Percentiles rank a stretch among this genome's conserved stretches.
These are phyloP conservation scores for Enoplosus armatus DNA, from an alignment of 2,797 vertebrate species.

Conservation along the genomic window DNA sequence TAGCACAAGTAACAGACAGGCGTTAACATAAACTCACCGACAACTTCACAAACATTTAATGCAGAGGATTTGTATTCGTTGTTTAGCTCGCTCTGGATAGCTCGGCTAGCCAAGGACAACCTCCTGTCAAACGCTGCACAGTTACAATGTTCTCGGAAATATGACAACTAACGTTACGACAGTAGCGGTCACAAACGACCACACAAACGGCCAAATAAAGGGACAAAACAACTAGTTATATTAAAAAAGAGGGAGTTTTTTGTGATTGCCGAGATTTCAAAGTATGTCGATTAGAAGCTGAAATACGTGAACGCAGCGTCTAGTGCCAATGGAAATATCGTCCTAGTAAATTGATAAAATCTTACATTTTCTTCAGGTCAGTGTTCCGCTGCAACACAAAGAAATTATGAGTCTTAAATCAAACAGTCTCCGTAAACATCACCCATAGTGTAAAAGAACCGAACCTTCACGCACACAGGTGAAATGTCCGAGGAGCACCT, in stretches of 20 bases:
- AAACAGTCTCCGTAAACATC: background rate
- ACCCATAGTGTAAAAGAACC: background rate
- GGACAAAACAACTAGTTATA: accelerated
- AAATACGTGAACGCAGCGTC: background rate
- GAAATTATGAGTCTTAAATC: accelerated
- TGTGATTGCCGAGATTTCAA: background rate
- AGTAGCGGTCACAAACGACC: background rate
- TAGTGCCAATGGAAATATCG: accelerated
- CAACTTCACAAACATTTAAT: slow-evolving; percentile 15
- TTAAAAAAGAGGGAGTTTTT: accelerated
- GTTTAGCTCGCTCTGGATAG: slow-evolving; percentile 50
- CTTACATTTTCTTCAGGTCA: background rate
- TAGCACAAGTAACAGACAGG: background rate
- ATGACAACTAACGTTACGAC: accelerated
- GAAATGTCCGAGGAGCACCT: slow-evolving; percentile 4
- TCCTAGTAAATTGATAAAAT: background rate
- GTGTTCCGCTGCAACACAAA: accelerated
- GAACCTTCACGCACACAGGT: accelerated
- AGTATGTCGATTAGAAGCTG: background rate
- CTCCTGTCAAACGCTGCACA: slow-evolving; percentile 54
- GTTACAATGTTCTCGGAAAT: slow-evolving; percentile 44
- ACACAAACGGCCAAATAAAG: background rate
- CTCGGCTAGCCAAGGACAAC: slow-evolving; percentile 60
- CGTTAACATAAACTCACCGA: slow-evolving; percentile 57
- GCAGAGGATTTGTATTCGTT: slow-evolving; percentile 16